Evolutionary conservation across 2,113 vertebrate genomes (phyloP).

Genomic region (Equus przewalskii): DNA sequence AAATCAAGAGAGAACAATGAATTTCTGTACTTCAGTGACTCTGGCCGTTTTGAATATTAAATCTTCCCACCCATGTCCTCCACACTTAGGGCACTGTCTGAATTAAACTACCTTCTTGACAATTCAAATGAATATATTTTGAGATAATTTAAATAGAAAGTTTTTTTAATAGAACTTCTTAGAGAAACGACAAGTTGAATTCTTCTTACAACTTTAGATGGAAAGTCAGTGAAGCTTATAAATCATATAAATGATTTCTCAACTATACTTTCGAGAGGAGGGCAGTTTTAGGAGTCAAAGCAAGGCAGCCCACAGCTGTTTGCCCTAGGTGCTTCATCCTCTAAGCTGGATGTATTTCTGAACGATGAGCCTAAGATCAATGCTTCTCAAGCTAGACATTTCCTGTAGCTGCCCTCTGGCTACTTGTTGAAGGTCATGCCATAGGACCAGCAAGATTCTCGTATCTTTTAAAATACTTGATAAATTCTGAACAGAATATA

Average conservation of each 20-base stretch:
- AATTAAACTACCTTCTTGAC: conserved; percentile 26
- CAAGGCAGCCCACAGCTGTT: not conserved
- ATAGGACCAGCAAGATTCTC: not conserved
- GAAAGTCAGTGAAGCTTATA: conserved; percentile 59
- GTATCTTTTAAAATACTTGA: not conserved
- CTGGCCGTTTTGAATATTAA: conserved; percentile 38
- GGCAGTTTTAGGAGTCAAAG: not conserved
- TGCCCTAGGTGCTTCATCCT: not conserved
- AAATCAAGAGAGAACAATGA: conserved; percentile 30
- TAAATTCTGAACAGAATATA: not conserved
- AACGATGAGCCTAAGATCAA: not conserved
- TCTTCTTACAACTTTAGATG: conserved; percentile 58
- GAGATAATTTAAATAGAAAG: conserved; percentile 71
- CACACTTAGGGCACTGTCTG: not conserved
- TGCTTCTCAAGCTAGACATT: not conserved
- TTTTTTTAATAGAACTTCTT: conserved; percentile 55
- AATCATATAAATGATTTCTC: conserved; percentile 52
- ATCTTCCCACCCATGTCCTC: not conserved
- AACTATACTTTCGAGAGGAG: not conserved
- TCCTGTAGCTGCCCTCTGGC: not conserved
- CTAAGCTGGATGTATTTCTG: not conserved
- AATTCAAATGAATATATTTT: conserved; percentile 55
- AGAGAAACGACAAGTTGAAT: conserved; percentile 36
- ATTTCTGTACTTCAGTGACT: conserved; percentile 52
- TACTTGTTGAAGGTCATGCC: not conserved